Base-by-base conservation (phyloP, 2,888 invertebrate species). In the Aquatica leii region DNA sequence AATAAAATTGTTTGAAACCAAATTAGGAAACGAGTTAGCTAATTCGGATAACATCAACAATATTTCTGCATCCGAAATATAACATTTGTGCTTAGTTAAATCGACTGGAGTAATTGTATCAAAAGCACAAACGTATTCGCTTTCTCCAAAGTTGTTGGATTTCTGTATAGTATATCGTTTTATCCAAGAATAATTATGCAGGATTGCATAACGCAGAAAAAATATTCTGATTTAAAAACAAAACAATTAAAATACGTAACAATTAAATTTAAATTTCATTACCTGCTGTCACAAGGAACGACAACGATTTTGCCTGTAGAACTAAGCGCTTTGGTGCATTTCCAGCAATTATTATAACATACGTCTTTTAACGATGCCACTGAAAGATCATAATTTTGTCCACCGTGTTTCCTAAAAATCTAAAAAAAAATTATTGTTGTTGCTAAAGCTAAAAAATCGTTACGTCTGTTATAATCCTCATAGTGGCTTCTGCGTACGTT, bases 111-210 rank as follows among this genome's bases (percentile, higher is more conserved):
- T 90, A 34, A 97, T 91, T 62, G 97, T 93, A 80, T 98, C 98
- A 80, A 97, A 97, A 1, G 94, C 94, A 80, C 95, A 95, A 15
- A 14, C 4, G 6, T 80, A 60, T 95, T 85, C 76, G 90, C n/a
- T n/a, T n/a, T n/a, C n/a, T n/a, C n/a, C n/a, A n/a, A n/a, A n/a
- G n/a, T n/a, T n/a, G n/a, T n/a, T 97, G 1, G 97, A 95, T 55
- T 92, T 86, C 72, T 94, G 95, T 4, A 97, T 89, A 0, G 91
- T 88, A 79, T 93, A 98, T 49, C 97, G 87, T 67, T 95, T 90
- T 75, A 96, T 84, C 72, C 88, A 86, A 49, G 87, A 88, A 24
- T 24, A 6, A 24, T 24, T 24, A 6, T 24, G 2, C 24, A 24
- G 6, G 6, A 93, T 94, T 5, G 93, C 87, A 75, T 92, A 92